phyloP scores from a whole-genome alignment of 2,113 vertebrate genomes.

The Delphinus delphis region DNA sequence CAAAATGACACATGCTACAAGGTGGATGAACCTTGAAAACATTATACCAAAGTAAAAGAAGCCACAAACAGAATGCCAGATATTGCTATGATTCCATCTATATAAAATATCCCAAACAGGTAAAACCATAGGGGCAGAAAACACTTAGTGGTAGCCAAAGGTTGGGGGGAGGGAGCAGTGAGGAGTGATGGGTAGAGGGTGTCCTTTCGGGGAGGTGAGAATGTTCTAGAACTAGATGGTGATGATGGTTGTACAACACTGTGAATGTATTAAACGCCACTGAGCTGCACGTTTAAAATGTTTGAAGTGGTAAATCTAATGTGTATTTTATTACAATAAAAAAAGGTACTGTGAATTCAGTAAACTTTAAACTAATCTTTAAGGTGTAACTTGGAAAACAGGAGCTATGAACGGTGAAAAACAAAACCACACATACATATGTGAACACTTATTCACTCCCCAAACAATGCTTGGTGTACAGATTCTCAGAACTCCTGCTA shows the following conservation, averaged over 20 bases:
- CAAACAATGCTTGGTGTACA: background rate
- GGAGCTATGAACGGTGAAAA: background rate
- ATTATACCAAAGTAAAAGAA: background rate
- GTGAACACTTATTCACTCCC: background rate
- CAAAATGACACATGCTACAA: background rate
- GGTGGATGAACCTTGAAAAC: background rate
- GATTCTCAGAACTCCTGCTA: background rate
- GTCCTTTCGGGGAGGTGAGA: background rate
- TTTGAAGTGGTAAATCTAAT: background rate
- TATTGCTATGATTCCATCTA: background rate
- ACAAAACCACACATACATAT: background rate
- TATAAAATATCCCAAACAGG: background rate
- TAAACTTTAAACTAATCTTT: background rate
- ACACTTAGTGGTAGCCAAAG: background rate
- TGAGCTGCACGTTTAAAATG: background rate
- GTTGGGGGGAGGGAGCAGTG: background rate
- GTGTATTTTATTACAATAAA: background rate
- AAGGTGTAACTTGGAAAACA: background rate
- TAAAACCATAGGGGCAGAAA: background rate
- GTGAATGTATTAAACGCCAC: background rate
- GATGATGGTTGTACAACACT: fast-evolving
- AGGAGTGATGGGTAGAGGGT: background rate
- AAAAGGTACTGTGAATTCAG: background rate
- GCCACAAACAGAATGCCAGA: background rate
- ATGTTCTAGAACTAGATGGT: background rate